phyloP scores from a whole-genome alignment of 2,113 vertebrate species.

The Sinocyclocheilus anophthalmus region DNA sequence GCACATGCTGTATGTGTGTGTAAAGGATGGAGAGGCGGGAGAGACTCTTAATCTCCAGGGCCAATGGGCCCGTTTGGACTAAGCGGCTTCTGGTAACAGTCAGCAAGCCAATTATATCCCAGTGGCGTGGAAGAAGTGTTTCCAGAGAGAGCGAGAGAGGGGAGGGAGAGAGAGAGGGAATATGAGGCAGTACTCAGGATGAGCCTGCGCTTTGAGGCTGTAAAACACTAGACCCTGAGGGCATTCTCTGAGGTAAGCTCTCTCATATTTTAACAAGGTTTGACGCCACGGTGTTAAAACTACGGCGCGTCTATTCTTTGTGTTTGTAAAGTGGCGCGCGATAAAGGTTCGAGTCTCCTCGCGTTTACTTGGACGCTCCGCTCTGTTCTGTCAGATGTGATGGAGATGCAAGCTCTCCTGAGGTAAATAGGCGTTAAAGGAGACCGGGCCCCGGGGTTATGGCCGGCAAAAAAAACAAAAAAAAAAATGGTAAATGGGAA shows the following conservation, averaged over 20 bases:
- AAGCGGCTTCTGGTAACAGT: slow-evolving; percentile 52
- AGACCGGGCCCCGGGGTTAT: not conserved
- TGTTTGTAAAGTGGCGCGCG: slow-evolving; percentile 26
- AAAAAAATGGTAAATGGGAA: too few relatives aligned
- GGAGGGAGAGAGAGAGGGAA: slow-evolving; percentile 18
- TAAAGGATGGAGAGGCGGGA: slow-evolving; percentile 16
- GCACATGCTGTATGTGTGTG: slow-evolving; percentile 69
- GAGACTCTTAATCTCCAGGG: slow-evolving; percentile 75
- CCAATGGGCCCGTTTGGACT: slow-evolving; percentile 68
- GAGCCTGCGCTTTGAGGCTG: slow-evolving; percentile 53
- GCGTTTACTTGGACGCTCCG: not conserved
- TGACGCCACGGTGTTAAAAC: slow-evolving; percentile 42
- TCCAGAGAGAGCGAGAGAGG: slow-evolving; percentile 20
- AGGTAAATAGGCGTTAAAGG: slow-evolving; percentile 10
- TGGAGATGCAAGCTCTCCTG: not conserved
- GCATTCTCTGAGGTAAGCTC: slow-evolving; percentile 50
- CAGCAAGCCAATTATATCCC: slow-evolving; percentile 48
- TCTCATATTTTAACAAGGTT: slow-evolving; percentile 19
- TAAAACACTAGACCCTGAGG: slow-evolving; percentile 49
- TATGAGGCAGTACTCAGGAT: slow-evolving; percentile 41
- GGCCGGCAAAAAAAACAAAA: too few relatives aligned
- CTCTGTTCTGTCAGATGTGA: slow-evolving; percentile 8
- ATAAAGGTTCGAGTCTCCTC: not conserved
- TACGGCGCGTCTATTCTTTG: slow-evolving; percentile 14
- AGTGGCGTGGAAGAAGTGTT: slow-evolving; percentile 7